These are phyloP conservation scores for Scaptomyza reducta DNA, from an alignment of 2,888 invertebrate species.

Conservation along the genomic window DNA sequence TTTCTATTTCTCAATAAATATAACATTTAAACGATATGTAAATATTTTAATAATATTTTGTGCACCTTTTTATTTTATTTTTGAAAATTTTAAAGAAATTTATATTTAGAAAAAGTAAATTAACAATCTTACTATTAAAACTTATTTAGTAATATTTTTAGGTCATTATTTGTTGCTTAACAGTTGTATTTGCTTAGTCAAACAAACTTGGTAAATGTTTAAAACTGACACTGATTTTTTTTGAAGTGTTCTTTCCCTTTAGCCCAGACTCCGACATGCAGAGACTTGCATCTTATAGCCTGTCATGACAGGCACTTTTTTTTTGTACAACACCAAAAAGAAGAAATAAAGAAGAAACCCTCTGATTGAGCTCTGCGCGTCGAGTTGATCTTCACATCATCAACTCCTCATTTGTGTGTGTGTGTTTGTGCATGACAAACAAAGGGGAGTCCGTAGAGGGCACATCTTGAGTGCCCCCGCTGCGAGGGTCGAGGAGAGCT, in stretches of 20 bases:
- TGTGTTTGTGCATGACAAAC: constrained; percentile 75
- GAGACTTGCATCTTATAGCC: constrained; percentile 22
- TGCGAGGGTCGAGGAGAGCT: constrained; percentile 52
- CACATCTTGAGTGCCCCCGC: constrained; percentile 53
- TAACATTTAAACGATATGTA: no score
- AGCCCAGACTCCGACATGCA: constrained; percentile 19
- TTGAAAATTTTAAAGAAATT: no score
- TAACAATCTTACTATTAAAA: no score
- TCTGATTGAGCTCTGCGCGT: constrained; percentile 67
- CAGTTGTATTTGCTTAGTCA: not conserved
- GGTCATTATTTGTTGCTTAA: no score
- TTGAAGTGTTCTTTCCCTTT: constrained; percentile 4
- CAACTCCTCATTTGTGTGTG: constrained; percentile 77
- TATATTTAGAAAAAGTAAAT: no score
- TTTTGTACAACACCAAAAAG: not conserved
- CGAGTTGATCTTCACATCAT: constrained; percentile 71
- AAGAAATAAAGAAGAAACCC: constrained; percentile 20
- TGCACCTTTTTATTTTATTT: no score
- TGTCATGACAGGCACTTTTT: constrained; percentile 53
- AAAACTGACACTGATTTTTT: not conserved
- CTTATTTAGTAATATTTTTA: no score
- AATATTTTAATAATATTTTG: no score
- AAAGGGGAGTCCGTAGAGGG: constrained; percentile 37
- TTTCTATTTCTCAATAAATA: no score
- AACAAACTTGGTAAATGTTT: not conserved